phyloP scores from a whole-genome alignment of 2,113 vertebrate genomes.

The Prochilodus magdalenae region DNA sequence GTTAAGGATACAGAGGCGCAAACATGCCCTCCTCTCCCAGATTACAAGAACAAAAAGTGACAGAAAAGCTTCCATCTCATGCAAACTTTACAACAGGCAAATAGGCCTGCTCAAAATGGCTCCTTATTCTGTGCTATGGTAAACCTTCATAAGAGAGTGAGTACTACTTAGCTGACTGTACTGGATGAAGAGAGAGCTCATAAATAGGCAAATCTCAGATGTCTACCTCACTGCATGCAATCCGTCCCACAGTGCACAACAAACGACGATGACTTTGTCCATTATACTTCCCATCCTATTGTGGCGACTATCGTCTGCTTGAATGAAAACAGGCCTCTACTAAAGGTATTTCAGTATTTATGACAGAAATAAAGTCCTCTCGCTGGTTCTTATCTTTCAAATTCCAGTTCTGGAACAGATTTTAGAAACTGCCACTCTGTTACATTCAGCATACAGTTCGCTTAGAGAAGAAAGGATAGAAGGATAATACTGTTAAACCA shows the following conservation, averaged over 20 bases:
- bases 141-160: slow-evolving; percentile 5
- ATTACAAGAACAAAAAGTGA: slow-evolving; percentile 41
- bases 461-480: neutral
- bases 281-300: neutral
- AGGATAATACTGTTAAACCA: slow-evolving; percentile 23
- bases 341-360: slow-evolving; percentile 31
- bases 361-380: neutral
- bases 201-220: slow-evolving; percentile 15
- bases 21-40: slow-evolving; percentile 63
- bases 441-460: neutral
- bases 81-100: slow-evolving; percentile 30
- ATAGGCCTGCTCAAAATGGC: slow-evolving; percentile 1
- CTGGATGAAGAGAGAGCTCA: slow-evolving; percentile 34
- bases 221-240: neutral
- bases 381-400: neutral
- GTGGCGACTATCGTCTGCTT: neutral
- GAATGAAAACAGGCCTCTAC: neutral
- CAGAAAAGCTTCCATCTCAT: slow-evolving; percentile 28
- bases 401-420: slow-evolving; percentile 38
- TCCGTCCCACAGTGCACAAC: slow-evolving; percentile 15
- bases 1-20: slow-evolving; percentile 60
- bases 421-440: slow-evolving; percentile 19
- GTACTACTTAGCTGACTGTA: slow-evolving; percentile 15
- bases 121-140: slow-evolving; percentile 31
- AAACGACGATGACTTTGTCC: neutral